Conservation (phyloP, 2,797 vertebrate genomes). For the Gallinago stenura region DNA sequence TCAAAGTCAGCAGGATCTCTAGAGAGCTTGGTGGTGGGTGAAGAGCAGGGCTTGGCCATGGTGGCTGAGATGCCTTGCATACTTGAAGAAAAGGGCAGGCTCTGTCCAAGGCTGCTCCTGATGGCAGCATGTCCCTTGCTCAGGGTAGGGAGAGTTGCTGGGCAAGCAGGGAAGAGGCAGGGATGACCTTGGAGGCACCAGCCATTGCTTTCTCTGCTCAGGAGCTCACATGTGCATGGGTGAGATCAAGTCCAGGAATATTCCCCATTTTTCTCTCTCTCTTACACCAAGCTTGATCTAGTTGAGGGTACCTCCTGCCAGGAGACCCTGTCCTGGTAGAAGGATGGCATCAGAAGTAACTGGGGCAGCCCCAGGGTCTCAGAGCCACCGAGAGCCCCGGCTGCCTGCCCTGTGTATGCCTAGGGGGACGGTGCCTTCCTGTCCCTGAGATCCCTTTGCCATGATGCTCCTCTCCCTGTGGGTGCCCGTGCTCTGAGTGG, state of each 20-base stretch:
- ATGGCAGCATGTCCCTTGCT: neutral
- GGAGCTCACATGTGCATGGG: rapidly evolving
- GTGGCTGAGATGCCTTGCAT: neutral
- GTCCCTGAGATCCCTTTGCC: neutral
- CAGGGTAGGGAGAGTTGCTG: neutral
- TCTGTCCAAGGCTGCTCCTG: neutral
- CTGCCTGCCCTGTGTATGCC: neutral
- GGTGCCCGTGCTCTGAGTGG: rapidly evolving
- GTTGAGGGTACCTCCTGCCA: neutral
- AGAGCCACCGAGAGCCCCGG: rapidly evolving
- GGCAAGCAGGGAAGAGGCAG: neutral
- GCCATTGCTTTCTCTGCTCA: neutral
- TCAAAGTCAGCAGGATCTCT: neutral
- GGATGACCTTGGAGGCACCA: neutral
- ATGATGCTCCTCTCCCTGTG: neutral
- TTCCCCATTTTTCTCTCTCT: neutral
- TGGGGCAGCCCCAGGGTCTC: neutral
- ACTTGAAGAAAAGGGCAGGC: neutral
- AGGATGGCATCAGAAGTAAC: neutral
- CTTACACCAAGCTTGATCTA: neutral
- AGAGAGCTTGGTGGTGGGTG: neutral
- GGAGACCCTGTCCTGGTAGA: neutral
- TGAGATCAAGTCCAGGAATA: neutral
- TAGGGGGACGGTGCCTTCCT: neutral
- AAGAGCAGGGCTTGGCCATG: neutral